Evolutionary conservation across 2,797 vertebrate genomes (phyloP), one percentile per base, ranked within the genome.

Genomic region (Orientallactaga sibirica): DNA sequence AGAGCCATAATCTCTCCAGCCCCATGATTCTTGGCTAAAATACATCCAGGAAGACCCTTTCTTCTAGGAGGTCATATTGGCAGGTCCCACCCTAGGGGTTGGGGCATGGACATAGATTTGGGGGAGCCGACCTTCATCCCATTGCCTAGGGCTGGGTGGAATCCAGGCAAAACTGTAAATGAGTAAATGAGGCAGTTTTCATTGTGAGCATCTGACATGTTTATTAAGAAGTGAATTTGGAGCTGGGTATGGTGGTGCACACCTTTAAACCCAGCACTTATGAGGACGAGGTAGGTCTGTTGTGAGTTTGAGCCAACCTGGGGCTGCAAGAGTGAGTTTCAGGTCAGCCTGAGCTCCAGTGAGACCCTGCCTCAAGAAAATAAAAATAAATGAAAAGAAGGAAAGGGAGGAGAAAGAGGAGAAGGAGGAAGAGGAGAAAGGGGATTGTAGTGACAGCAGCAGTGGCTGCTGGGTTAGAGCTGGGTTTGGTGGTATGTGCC

Each of bases 181-280:
- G n/a, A n/a, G n/a, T 19, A 11, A 79, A n/a, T 1, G 20, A 84
- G 64, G 70, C 9, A 2, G 55, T 64, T 86, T 71, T 64, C 62
- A 24, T 33, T 9, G 2, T 7, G 5, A 22, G 61, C 3, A 66
- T 10, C 3, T 27, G 67, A 80, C 61, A 37, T 9, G 12, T 58
- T 81, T 74, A 73, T 41, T 76, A 82, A 83, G 55, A 88, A 90
- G 68, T 70, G 52, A 79, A 68, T 20, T 64, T n/a, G 22, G 41
- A 43, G 33, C 33, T 64, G 24, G 61, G 22, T 12, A 15, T 22
- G 16, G 43, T 29, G 74, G 74, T 29, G 5, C 37, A 29, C 9
- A 18, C 79, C 62, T 48, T 37, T 12, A 43, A 76, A n/a, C 61
- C 84, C 58, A 76, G 79, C 24, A 64, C 37, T 41, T 5, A 6